Evolutionary conservation across 2,113 vertebrate species (phyloP).

Genomic region (Trochalopteron elliotii): DNA sequence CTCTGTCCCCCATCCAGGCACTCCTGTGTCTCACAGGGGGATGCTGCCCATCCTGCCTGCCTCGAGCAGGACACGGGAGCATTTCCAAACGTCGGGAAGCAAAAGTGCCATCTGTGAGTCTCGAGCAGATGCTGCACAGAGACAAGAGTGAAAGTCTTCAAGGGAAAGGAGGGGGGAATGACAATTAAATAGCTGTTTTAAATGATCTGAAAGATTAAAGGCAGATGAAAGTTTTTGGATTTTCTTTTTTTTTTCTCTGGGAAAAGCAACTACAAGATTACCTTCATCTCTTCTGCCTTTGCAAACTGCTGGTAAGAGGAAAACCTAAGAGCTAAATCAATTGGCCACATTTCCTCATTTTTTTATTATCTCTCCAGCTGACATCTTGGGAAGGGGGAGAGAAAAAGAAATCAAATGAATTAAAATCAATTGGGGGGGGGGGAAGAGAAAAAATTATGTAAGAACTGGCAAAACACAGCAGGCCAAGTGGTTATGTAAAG

Average conservation of each 20-base stretch:
- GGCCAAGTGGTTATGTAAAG: conserved; percentile 57
- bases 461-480: conserved; percentile 42
- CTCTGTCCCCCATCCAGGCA: background rate
- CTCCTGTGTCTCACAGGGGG: background rate
- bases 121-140: conserved; percentile 32
- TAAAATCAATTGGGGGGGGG: background rate
- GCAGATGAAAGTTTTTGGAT: background rate
- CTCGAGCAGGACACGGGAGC: background rate
- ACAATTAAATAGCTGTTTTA: conserved; percentile 57
- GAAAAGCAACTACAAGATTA: background rate
- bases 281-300: background rate
- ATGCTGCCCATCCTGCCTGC: background rate
- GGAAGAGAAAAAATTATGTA: conserved; percentile 48
- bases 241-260: background rate
- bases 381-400: background rate
- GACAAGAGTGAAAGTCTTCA: background rate
- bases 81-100: background rate
- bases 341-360: background rate
- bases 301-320: background rate
- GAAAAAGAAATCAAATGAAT: conserved; percentile 27
- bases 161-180: background rate
- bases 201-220: conserved; percentile 49
- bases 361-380: conserved; percentile 4
- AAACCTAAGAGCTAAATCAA: background rate
- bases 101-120: background rate